Conservation (phyloP, 2,888 invertebrate genomes). For the Tholera decimalis region DNA sequence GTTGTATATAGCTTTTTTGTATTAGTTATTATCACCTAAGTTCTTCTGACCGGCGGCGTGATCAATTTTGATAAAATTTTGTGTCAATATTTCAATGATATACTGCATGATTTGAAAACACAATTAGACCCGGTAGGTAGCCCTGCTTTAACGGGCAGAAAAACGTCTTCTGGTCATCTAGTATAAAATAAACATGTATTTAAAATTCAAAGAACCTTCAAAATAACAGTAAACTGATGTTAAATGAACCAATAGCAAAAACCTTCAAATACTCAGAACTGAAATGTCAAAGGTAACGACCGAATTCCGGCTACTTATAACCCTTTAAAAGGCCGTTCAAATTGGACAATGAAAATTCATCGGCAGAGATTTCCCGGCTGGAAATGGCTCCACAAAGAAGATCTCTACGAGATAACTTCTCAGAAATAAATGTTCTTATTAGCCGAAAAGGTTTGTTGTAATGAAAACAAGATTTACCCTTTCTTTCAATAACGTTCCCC, state of each 20-base stretch:
- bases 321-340: constrained; percentile 43
- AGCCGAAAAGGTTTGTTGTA: constrained; percentile 70
- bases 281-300: constrained; percentile 30
- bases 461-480: constrained; percentile 71
- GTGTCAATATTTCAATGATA: too few relatives aligned
- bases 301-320: constrained; percentile 26
- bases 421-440: constrained; percentile 72
- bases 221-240: not conserved
- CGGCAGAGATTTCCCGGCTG: constrained; percentile 31
- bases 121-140: too few relatives aligned
- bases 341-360: constrained; percentile 41
- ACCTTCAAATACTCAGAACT: constrained; percentile 8
- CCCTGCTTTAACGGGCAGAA: too few relatives aligned
- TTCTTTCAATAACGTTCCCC: constrained; percentile 64
- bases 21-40: too few relatives aligned
- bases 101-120: too few relatives aligned
- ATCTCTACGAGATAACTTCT: constrained; percentile 46
- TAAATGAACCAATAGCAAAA: not conserved
- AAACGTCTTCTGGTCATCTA: too few relatives aligned
- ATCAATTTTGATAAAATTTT: too few relatives aligned
- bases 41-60: too few relatives aligned
- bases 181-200: too few relatives aligned
- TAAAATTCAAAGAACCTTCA: too few relatives aligned
- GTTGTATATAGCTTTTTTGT: too few relatives aligned
- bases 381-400: constrained; percentile 62